phyloP scores from a whole-genome alignment of 1,140 invertebrate species.

The Drosophila bipectinata region DNA sequence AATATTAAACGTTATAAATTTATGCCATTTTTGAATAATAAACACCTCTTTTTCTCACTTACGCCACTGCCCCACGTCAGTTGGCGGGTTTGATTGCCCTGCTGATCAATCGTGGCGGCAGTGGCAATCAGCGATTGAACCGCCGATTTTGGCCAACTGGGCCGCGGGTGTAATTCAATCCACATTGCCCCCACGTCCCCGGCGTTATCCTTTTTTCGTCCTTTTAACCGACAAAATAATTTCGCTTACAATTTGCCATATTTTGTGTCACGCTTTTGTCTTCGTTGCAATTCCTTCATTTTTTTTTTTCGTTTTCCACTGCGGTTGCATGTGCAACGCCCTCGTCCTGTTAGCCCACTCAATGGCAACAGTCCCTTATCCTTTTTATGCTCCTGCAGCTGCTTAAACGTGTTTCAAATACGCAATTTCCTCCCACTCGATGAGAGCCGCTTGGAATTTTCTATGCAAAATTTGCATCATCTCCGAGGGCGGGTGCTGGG shows the following conservation, averaged over 20 bases:
- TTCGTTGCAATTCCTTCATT: conserved; percentile 29
- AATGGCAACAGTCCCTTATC: conserved; percentile 9
- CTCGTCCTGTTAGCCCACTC: neutral
- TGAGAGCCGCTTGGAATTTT: conserved; percentile 41
- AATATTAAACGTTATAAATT: too few relatives aligned
- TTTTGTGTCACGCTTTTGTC: conserved; percentile 59
- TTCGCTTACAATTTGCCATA: conserved; percentile 55
- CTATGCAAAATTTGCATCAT: conserved; percentile 39
- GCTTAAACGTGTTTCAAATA: conserved; percentile 80
- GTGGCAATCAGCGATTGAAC: conserved; percentile 35
- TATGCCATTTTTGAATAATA: too few relatives aligned
- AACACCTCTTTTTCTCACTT: neutral
- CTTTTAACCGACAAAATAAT: conserved; percentile 26
- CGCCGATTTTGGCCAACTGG: conserved; percentile 36
- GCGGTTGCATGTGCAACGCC: conserved; percentile 11
- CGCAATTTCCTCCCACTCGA: conserved; percentile 59
- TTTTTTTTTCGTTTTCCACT: conserved; percentile 20
- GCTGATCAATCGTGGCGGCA: conserved; percentile 31
- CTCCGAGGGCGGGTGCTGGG: neutral
- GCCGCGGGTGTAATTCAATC: conserved; percentile 55
- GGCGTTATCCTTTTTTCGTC: neutral
- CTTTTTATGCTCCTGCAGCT: conserved; percentile 71
- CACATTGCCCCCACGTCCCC: neutral
- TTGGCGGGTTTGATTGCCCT: conserved; percentile 48
- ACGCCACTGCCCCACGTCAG: conserved; percentile 3